These are phyloP conservation scores for Sebastes hubbsi DNA, from an alignment of 2,797 vertebrate genomes.

Conservation along the genomic window DNA sequence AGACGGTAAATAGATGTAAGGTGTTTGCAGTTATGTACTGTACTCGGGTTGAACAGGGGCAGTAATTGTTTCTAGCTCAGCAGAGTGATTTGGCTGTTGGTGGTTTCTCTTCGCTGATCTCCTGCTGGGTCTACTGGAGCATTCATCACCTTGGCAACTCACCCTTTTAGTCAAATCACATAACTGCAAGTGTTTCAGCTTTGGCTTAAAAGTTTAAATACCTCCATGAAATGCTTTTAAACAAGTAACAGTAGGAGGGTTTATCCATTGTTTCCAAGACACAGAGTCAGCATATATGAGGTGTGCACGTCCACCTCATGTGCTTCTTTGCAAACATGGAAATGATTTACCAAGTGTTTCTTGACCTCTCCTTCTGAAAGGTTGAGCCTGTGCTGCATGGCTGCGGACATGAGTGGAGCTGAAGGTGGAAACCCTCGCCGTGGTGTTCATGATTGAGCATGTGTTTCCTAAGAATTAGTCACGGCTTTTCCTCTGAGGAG, in stretches of 20 bases:
- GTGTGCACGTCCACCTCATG: neutral
- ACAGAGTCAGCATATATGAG: conserved; percentile 16
- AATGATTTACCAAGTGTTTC: conserved; percentile 63
- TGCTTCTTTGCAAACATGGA: conserved; percentile 53
- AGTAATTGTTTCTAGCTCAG: conserved; percentile 38
- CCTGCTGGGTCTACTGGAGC: conserved; percentile 67
- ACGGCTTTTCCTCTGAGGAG: conserved; percentile 50
- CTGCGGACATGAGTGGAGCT: conserved; percentile 49
- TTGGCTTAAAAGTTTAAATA: conserved; percentile 34
- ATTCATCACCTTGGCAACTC: conserved; percentile 74
- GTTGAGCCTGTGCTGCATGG: conserved; percentile 9
- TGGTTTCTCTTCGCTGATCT: conserved; percentile 39
- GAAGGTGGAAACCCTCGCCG: conserved; percentile 38
- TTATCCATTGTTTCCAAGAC: conserved; percentile 13
- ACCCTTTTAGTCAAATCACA: conserved; percentile 59
- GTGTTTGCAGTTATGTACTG: conserved; percentile 2
- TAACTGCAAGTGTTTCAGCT: conserved; percentile 37
- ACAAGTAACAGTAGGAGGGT: neutral
- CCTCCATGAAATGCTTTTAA: conserved; percentile 16
- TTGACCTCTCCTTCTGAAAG: conserved; percentile 65
- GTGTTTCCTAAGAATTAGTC: conserved; percentile 75
- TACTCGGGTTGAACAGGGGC: neutral
- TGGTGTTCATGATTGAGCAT: conserved; percentile 53
- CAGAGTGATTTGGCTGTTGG: conserved; percentile 39
- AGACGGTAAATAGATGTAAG: neutral